These are phyloP conservation scores for Turnix velox DNA, from an alignment of 2,113 vertebrate genomes.

Conservation along the genomic window DNA sequence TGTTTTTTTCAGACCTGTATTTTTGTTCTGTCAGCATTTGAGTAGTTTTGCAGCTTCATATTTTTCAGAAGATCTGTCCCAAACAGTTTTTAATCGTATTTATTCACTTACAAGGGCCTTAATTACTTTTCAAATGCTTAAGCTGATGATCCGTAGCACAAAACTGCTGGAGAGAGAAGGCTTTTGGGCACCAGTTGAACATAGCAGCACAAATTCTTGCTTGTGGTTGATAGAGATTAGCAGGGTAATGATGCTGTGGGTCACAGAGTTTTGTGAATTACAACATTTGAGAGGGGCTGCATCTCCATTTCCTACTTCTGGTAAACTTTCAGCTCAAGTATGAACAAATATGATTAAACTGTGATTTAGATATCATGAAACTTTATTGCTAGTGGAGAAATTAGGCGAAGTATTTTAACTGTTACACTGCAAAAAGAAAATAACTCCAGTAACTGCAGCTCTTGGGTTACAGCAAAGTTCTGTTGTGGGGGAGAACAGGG, in stretches of 20 bases:
- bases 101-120: rapidly evolving
- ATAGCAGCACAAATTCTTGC: background rate
- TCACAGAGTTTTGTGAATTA: background rate
- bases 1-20: background rate
- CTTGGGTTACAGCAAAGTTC: background rate
- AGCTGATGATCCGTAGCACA: rapidly evolving
- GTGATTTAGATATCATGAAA: background rate
- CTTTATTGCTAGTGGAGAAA: background rate
- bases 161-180: background rate
- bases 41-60: background rate
- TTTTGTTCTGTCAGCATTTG: background rate
- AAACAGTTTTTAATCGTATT: background rate
- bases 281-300: background rate
- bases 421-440: background rate
- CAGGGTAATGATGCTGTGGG: background rate
- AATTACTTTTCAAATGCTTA: background rate
- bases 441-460: background rate
- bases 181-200: background rate
- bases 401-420: background rate
- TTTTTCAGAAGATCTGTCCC: background rate
- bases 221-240: background rate
- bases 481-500: background rate
- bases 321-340: background rate
- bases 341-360: background rate
- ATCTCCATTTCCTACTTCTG: background rate